Evolutionary conservation across 2,797 vertebrate genomes (phyloP).

Genomic region (Pangasius macronema): DNA sequence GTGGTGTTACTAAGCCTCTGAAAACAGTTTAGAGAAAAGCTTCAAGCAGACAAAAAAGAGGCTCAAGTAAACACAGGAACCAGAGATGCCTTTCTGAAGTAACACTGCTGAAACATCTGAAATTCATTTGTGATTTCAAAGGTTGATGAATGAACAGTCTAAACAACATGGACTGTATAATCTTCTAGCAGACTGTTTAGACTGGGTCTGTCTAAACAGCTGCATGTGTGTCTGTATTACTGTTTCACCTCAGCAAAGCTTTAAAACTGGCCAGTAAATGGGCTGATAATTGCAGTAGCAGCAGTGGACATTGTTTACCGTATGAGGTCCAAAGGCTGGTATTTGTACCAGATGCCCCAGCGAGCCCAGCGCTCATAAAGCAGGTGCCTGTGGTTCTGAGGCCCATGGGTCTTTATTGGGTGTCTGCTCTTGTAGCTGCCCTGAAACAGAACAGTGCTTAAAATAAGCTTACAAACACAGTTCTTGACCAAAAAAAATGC

Average conservation of each 20-base stretch:
- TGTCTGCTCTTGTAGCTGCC: constrained; percentile 93
- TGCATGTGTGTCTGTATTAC: background rate
- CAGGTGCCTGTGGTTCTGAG: constrained; percentile 95
- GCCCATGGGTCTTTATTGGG: constrained; percentile 94
- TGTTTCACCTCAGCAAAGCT: background rate
- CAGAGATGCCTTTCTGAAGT: background rate
- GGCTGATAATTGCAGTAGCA: background rate
- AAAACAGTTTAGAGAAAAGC: background rate
- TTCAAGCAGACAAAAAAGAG: background rate
- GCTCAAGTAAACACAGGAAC: background rate
- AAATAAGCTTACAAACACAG: background rate
- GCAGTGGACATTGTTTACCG: constrained; percentile 74
- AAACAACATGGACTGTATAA: background rate
- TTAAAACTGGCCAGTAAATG: constrained; percentile 11
- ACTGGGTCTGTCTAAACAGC: background rate
- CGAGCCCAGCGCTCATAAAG: constrained; percentile 98
- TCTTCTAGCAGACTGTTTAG: background rate
- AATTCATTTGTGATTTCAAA: background rate
- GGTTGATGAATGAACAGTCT: background rate
- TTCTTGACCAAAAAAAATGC: background rate
- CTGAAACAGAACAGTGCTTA: constrained; percentile 67
- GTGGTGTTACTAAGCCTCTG: constrained; percentile 1
- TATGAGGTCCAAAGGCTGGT: constrained; percentile 97
- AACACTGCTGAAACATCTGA: background rate
- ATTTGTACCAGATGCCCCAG: constrained; percentile 99